phyloP scores from a whole-genome alignment of 2,797 vertebrate genomes.

The Phataginus tetradactyla region DNA sequence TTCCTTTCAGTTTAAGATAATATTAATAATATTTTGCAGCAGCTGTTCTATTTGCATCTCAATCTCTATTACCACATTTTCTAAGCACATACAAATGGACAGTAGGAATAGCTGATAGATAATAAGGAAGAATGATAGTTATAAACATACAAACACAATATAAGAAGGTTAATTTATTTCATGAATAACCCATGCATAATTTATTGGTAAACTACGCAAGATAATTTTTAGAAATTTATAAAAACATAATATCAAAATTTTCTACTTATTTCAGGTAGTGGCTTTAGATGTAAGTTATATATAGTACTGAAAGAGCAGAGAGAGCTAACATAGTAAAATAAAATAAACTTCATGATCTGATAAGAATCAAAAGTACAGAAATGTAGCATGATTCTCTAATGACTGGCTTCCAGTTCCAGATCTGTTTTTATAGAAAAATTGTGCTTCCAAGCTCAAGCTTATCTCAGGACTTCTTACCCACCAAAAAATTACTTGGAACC shows the following conservation, averaged over 20 bases:
- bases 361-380: not conserved
- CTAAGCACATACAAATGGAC: not conserved
- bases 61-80: not conserved
- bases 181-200: not conserved
- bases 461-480: constrained; percentile 29
- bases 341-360: not conserved
- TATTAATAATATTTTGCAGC: not conserved
- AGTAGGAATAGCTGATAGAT: not conserved
- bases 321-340: not conserved
- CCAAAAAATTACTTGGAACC: constrained; percentile 1
- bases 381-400: not conserved
- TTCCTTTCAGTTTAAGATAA: not conserved
- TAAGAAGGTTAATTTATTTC: not conserved
- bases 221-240: not conserved
- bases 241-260: not conserved
- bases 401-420: not conserved
- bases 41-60: not conserved
- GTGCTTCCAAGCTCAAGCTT: not conserved
- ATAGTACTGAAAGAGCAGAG: not conserved
- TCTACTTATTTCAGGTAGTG: not conserved
- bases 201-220: not conserved
- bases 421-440: not conserved
- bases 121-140: not conserved
- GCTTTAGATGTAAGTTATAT: not conserved
- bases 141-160: not conserved